These are phyloP conservation scores for Sussaba pulchella DNA, from an alignment of 2,888 invertebrate species.

Conservation along the genomic window DNA sequence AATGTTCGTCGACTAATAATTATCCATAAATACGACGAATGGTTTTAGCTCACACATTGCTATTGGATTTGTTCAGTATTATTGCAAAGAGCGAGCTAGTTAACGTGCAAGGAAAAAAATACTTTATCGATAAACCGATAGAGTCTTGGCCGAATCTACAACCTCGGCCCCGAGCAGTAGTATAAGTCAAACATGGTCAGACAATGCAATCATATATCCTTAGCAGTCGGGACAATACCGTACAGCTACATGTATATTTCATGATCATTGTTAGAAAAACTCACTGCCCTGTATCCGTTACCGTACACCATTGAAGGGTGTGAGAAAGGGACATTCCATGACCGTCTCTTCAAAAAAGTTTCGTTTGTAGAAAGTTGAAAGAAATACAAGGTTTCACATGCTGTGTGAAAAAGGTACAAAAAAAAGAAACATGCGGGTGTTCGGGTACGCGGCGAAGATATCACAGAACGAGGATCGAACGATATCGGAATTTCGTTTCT, in stretches of 20 bases:
- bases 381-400: neutral
- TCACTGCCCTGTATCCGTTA: neutral
- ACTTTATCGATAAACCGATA: neutral
- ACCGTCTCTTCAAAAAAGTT: neutral
- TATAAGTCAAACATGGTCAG: slow-evolving; percentile 11
- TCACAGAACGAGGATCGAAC: slow-evolving; percentile 22
- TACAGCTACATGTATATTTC: neutral
- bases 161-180: neutral
- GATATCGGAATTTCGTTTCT: slow-evolving; percentile 51
- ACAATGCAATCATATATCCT: neutral
- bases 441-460: slow-evolving; percentile 10
- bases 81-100: neutral
- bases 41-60: too few relatives aligned
- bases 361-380: slow-evolving; percentile 15
- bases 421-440: slow-evolving; percentile 14
- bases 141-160: neutral
- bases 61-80: neutral
- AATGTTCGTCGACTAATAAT: too few relatives aligned
- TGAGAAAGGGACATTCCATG: slow-evolving; percentile 22
- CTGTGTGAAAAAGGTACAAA: slow-evolving; percentile 13
- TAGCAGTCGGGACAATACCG: neutral
- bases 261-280: slow-evolving; percentile 24
- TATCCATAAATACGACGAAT: too few relatives aligned
- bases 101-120: neutral
- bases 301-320: neutral